These are phyloP conservation scores for Tenodera sinensis DNA, from an alignment of 2,888 invertebrate genomes.

Conservation along the genomic window DNA sequence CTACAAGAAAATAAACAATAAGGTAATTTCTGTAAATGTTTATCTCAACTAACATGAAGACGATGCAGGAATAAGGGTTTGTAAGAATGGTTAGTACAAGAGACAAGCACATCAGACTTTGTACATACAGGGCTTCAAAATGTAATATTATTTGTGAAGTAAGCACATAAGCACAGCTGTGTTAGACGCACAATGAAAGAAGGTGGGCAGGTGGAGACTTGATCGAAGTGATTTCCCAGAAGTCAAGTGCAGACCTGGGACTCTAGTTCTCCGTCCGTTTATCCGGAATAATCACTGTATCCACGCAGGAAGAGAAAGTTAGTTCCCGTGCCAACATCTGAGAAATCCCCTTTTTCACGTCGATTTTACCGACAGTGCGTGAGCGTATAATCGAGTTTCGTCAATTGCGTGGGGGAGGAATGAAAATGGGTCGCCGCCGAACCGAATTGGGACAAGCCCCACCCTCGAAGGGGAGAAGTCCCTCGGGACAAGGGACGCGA, in stretches of 20 bases:
- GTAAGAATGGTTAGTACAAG: no score
- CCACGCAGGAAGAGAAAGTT: background rate
- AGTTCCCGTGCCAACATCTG: background rate
- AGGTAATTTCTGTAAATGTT: no score
- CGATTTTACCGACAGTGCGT: slow-evolving; percentile 1
- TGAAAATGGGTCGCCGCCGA: slow-evolving; percentile 12
- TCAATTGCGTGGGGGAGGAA: slow-evolving; percentile 8
- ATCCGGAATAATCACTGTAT: background rate
- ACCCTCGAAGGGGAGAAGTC: background rate
- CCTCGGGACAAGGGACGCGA: background rate
- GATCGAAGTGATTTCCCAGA: background rate
- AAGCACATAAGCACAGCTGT: no score
- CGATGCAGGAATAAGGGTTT: no score
- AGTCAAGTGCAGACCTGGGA: background rate
- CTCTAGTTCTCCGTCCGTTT: no score
- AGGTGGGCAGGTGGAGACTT: no score
- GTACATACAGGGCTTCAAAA: no score
- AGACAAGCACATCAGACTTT: no score
- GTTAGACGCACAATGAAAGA: no score
- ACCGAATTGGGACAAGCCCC: slow-evolving; percentile 5
- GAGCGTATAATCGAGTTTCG: slow-evolving; percentile 14
- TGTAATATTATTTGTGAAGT: no score
- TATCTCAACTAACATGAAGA: no score
- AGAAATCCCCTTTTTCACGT: slow-evolving; percentile 11
- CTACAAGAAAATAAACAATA: no score